Evolutionary conservation across 2,113 vertebrate genomes (phyloP).

Genomic region (Nothobranchius kuhntae): DNA sequence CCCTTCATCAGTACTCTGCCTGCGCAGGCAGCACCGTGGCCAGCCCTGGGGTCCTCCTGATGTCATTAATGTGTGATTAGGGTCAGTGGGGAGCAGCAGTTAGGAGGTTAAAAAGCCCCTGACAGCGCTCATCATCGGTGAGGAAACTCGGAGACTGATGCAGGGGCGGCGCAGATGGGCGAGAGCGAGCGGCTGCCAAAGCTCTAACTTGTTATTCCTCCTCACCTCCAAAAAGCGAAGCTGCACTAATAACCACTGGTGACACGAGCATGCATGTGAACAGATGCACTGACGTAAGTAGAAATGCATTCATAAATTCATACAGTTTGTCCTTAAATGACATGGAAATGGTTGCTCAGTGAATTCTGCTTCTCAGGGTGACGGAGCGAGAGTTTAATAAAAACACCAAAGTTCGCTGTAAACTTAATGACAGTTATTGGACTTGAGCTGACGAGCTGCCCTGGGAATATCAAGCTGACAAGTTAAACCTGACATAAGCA

Average conservation of each 20-base stretch:
- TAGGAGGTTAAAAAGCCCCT: slow-evolving; percentile 99
- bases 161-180: slow-evolving; percentile 94
- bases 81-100: slow-evolving; percentile 98
- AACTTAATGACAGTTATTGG: slow-evolving; percentile 61
- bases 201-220: slow-evolving; percentile 96
- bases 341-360: background rate
- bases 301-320: slow-evolving; percentile 7
- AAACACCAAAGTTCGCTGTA: slow-evolving; percentile 43
- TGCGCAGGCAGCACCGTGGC: slow-evolving; percentile 91
- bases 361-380: slow-evolving; percentile 7
- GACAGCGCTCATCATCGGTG: slow-evolving; percentile 96
- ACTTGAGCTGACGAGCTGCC: slow-evolving; percentile 48
- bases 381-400: slow-evolving; percentile 20
- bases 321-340: slow-evolving; percentile 75
- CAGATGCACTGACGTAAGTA: slow-evolving; percentile 30
- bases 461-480: slow-evolving; percentile 60
- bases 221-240: slow-evolving; percentile 93
- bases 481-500: slow-evolving; percentile 69
- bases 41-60: slow-evolving; percentile 95
- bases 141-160: slow-evolving; percentile 96
- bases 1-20: slow-evolving; percentile 84
- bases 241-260: slow-evolving; percentile 90
- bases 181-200: slow-evolving; percentile 91
- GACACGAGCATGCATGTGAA: slow-evolving; percentile 86
- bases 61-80: slow-evolving; percentile 99